Percentiles rank a stretch among this genome's conserved stretches.
These are phyloP conservation scores for Pteromalus puparum DNA, from an alignment of 1,140 invertebrate genomes.

Conservation along the genomic window DNA sequence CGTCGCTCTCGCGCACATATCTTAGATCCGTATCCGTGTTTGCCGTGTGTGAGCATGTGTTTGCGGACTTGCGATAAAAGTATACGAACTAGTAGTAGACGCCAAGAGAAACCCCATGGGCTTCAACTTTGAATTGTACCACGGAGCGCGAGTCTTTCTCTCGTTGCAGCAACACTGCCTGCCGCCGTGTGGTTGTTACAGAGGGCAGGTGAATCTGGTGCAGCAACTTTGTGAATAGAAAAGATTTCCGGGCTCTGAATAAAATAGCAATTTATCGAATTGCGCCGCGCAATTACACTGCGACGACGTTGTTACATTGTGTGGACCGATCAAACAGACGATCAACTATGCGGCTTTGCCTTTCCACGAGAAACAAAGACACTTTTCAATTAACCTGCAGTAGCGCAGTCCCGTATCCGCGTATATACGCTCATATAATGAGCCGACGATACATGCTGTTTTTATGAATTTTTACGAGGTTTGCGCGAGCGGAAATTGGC, in stretches of 20 bases:
- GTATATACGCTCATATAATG: neutral
- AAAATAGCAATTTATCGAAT: neutral
- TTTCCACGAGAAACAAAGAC: neutral
- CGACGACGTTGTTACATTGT: conserved; percentile 10
- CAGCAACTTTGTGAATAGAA: neutral
- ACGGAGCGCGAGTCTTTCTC: neutral
- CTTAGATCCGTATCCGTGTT: conserved; percentile 42
- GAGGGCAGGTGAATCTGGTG: neutral
- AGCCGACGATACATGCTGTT: neutral
- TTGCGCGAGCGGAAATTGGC: conserved; percentile 30
- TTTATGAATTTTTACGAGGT: conserved; percentile 47
- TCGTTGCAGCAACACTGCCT: neutral
- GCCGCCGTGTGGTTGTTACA: neutral
- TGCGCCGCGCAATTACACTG: conserved; percentile 1
- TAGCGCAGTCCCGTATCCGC: neutral
- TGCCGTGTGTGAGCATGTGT: conserved; percentile 27
- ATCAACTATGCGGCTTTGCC: neutral
- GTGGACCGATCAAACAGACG: neutral
- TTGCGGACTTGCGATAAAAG: conserved; percentile 46
- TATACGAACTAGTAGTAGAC: conserved; percentile 8
- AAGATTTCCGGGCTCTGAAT: neutral
- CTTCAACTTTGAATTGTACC: conserved; percentile 49
- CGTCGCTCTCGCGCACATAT: conserved; percentile 49
- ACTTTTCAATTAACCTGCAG: neutral
- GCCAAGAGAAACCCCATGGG: conserved; percentile 35